Conservation (phyloP, 2,797 vertebrate species). For the Parauchenoglanis ngamensis region DNA sequence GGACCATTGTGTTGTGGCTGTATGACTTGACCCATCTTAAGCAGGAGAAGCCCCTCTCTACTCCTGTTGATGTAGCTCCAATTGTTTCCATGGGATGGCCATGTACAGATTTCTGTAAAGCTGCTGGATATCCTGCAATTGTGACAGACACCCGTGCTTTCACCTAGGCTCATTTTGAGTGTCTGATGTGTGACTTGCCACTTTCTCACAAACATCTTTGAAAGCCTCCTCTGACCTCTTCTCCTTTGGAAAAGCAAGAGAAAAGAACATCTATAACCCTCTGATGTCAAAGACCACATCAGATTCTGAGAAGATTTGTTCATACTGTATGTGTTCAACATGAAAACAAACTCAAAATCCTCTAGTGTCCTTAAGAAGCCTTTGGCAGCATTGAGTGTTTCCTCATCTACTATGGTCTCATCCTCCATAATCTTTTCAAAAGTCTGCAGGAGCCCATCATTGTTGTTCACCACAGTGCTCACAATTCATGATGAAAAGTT, state of each 20-base stretch:
- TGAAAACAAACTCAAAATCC: constrained; percentile 15
- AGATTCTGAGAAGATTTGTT: too few relatives aligned
- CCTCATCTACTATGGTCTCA: constrained; percentile 10
- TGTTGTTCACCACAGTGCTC: constrained; percentile 26
- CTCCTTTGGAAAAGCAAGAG: too few relatives aligned
- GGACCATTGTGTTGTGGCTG: too few relatives aligned
- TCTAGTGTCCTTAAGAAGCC: constrained; percentile 32
- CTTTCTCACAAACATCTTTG: background rate
- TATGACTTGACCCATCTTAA: too few relatives aligned
- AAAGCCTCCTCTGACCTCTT: background rate
- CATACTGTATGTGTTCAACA: background rate
- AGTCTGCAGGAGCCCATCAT: constrained; percentile 7
- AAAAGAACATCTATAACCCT: too few relatives aligned
- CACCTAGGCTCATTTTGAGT: background rate
- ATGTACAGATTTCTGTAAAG: too few relatives aligned
- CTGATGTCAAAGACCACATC: too few relatives aligned
- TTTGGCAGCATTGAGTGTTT: constrained; percentile 27
- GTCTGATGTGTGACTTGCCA: background rate
- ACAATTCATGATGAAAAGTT: constrained; percentile 15
- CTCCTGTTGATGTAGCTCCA: too few relatives aligned
- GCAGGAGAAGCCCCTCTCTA: too few relatives aligned
- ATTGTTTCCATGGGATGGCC: too few relatives aligned
- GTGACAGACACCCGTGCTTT: background rate
- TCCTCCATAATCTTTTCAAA: constrained; percentile 2
- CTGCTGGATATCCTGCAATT: background rate